Base-by-base conservation (phyloP, 1,140 invertebrate species). In the Temnothorax nylanderi region DNA sequence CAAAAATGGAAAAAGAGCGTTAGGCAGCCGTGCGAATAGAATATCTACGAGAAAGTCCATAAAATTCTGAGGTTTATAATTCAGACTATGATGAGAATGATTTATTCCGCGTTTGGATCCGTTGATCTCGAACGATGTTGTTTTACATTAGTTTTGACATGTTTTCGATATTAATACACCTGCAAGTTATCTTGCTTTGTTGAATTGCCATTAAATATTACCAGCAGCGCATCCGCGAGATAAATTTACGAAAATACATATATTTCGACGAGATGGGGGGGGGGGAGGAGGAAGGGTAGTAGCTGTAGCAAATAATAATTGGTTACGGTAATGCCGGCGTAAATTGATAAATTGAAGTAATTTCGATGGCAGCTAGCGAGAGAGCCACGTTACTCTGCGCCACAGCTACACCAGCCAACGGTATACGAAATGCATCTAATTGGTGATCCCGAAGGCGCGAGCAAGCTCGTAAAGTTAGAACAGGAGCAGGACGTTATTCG, bases 391-490 rank as follows among this genome's bases (percentile, higher is more conserved):
- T 49, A 21, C 54, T 26, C 26, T 49, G 26, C 49, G 44, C 54
- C 26, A 56, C 41, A 71, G 65, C 78, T 47, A 44, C 44, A 47
- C 74, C 37, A 69, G 77, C 44, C 77, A 71, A 74, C 80, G 51
- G 26, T 26, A 26, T 82, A 74, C 67, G 82, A 85, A 85, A 85
- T 85, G 75, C 82, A 85, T 87, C 78, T 87, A 87, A 87, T 87
- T 87, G 85, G 82, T 85, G 82, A 85, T 85, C 82, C 65, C 64
- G 65, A 87, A 84, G 56, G 75, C 65, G 65, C 85, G 76, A 64
- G 77, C 85, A 71, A 82, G 65, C 85, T 87, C 85, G 77, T 84
- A 84, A 84, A 86, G 75, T 86, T 86, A 18, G 77, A 81, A 41
- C 82, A 37, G 58, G 37, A 67, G 77, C 64, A 65, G 85, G 64